These are phyloP conservation scores for Antigone vipio DNA, from an alignment of 2,113 vertebrate genomes.

Conservation along the genomic window DNA sequence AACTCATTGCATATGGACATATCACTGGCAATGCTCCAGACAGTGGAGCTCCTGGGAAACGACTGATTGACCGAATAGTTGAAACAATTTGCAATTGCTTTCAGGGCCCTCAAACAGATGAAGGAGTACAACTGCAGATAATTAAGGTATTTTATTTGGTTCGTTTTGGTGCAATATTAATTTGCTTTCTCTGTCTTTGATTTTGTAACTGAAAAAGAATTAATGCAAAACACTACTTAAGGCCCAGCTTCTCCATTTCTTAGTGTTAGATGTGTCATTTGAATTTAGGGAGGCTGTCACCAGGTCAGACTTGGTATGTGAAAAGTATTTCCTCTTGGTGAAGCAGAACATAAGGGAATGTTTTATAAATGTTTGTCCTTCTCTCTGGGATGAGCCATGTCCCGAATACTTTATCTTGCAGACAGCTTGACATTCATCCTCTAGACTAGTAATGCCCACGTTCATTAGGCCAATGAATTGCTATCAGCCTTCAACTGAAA, in stretches of 20 bases:
- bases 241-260: neutral
- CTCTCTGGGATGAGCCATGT: neutral
- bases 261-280: neutral
- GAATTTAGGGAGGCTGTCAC: neutral
- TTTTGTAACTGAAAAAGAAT: neutral
- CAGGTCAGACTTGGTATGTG: neutral
- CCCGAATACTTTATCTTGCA: neutral
- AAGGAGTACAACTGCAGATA: slow-evolving; percentile 97
- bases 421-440: neutral
- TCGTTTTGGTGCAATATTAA: neutral
- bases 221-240: neutral
- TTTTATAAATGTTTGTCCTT: neutral
- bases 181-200: neutral
- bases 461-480: neutral
- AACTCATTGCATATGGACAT: slow-evolving; percentile 96
- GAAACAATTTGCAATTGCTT: slow-evolving; percentile 96
- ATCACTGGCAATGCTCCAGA: slow-evolving; percentile 96
- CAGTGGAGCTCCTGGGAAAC: slow-evolving; percentile 86
- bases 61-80: slow-evolving; percentile 93
- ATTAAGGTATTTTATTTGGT: slow-evolving; percentile 85
- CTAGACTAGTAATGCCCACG: neutral
- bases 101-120: slow-evolving; percentile 95
- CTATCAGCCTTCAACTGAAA: neutral
- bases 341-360: neutral
- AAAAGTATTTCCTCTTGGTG: neutral